A percentile compares a stretch with the other conserved stretches of the same genome.
Evolutionary conservation across 2,113 vertebrate genomes (phyloP).

Genomic region (Saccopteryx bilineata): DNA sequence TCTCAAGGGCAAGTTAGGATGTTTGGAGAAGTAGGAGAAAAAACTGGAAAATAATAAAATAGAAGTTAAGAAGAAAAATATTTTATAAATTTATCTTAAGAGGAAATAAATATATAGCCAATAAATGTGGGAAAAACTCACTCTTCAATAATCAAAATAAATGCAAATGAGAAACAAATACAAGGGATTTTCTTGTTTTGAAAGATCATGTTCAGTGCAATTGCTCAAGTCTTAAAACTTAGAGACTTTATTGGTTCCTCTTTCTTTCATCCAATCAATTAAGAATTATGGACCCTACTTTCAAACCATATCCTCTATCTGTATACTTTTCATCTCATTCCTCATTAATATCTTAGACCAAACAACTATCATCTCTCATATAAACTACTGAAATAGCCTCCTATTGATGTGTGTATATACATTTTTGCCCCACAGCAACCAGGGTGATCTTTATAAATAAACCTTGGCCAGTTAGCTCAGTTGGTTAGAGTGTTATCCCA

Average conservation of each 20-base stretch:
- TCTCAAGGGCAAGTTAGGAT: background rate
- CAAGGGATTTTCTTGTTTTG: background rate
- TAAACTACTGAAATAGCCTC: background rate
- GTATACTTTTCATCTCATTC: slow-evolving; percentile 19
- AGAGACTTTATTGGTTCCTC: slow-evolving; percentile 7
- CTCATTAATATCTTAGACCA: background rate
- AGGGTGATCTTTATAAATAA: background rate
- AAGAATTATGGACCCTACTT: slow-evolving; percentile 40
- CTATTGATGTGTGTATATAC: background rate
- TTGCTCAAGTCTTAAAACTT: background rate
- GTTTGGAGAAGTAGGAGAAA: background rate
- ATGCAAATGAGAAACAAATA: slow-evolving; percentile 23
- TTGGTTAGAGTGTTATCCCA: too few relatives aligned
- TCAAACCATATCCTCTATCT: background rate
- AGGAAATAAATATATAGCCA: slow-evolving; percentile 41
- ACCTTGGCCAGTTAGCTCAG: too few relatives aligned
- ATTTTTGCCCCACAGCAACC: background rate
- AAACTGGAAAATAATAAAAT: slow-evolving; percentile 57
- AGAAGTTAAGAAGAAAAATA: slow-evolving; percentile 24
- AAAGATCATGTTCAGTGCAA: background rate
- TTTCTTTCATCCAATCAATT: background rate
- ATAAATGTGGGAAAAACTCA: background rate
- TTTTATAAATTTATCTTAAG: slow-evolving; percentile 8
- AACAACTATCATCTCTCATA: background rate
- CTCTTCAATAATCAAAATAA: slow-evolving; percentile 39